These are phyloP conservation scores for Sipha flava DNA, from an alignment of 1,140 invertebrate genomes.

Conservation along the genomic window DNA sequence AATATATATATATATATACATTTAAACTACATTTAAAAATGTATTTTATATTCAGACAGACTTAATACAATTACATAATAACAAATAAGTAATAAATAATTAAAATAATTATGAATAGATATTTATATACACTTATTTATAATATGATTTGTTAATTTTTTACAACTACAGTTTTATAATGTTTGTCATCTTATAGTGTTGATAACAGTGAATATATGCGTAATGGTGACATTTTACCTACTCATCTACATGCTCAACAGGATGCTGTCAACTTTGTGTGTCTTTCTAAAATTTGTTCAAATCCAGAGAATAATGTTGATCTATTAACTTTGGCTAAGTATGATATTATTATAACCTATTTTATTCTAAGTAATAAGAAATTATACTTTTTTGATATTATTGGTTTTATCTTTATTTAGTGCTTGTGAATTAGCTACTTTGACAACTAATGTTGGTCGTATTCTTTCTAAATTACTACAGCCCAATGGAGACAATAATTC, in stretches of 20 bases:
- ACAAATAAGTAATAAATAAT: too few relatives aligned
- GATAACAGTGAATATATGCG: constrained; percentile 99
- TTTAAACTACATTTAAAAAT: too few relatives aligned
- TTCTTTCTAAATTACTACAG: constrained; percentile 91
- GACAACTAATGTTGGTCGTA: constrained; percentile 89
- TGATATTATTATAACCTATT: constrained; percentile 41
- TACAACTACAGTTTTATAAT: too few relatives aligned
- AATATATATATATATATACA: too few relatives aligned
- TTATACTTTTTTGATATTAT: neutral
- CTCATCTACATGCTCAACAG: constrained; percentile 92
- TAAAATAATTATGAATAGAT: neutral
- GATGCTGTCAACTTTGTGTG: constrained; percentile 97
- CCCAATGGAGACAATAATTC: constrained; percentile 87
- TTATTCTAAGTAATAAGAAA: constrained; percentile 27
- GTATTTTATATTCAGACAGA: too few relatives aligned
- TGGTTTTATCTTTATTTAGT: constrained; percentile 44
- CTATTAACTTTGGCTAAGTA: constrained; percentile 90
- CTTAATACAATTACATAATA: too few relatives aligned
- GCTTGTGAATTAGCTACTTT: constrained; percentile 92
- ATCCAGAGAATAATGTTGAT: constrained; percentile 99
- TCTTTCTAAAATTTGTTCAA: constrained; percentile 91
- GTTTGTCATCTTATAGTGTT: constrained; percentile 60
- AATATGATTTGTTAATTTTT: neutral
- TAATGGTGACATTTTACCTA: constrained; percentile 98
- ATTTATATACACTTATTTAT: neutral